These are phyloP conservation scores for Rutilus rutilus DNA, from an alignment of 2,113 vertebrate genomes.

Conservation along the genomic window DNA sequence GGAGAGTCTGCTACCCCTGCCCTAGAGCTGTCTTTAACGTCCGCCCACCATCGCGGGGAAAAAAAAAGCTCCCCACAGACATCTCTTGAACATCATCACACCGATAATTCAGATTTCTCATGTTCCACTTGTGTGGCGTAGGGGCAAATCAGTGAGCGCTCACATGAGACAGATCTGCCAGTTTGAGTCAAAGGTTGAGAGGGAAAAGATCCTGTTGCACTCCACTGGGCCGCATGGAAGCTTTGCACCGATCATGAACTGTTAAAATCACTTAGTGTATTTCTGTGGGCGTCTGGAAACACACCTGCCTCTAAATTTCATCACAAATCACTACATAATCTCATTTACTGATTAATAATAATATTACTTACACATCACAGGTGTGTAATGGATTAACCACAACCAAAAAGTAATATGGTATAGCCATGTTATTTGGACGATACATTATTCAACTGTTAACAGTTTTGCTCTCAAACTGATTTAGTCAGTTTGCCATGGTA, in stretches of 20 bases:
- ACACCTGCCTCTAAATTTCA: neutral
- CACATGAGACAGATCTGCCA: slow-evolving; percentile 11
- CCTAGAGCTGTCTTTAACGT: slow-evolving; percentile 44
- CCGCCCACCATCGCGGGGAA: neutral
- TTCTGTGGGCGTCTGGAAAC: neutral
- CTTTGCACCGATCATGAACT: slow-evolving; percentile 4
- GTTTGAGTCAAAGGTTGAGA: slow-evolving; percentile 27
- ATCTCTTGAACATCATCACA: neutral
- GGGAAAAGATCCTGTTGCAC: slow-evolving; percentile 3
- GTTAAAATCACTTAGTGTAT: slow-evolving; percentile 5
- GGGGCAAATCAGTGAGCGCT: slow-evolving; percentile 11
- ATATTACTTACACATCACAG: neutral
- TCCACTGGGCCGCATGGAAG: neutral
- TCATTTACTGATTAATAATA: neutral
- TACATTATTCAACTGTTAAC: too few relatives aligned
- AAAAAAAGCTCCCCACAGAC: slow-evolving; percentile 21
- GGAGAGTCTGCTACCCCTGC: slow-evolving; percentile 23
- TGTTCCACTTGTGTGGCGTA: slow-evolving; percentile 41
- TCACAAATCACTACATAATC: neutral
- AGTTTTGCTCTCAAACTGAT: too few relatives aligned
- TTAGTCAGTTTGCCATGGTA: too few relatives aligned
- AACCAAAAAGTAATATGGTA: neutral
- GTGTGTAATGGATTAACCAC: neutral
- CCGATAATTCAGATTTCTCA: slow-evolving; percentile 27
- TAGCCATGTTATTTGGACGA: too few relatives aligned